phyloP scores from a whole-genome alignment of 2,113 vertebrate species.

The Lagopus leucura region DNA sequence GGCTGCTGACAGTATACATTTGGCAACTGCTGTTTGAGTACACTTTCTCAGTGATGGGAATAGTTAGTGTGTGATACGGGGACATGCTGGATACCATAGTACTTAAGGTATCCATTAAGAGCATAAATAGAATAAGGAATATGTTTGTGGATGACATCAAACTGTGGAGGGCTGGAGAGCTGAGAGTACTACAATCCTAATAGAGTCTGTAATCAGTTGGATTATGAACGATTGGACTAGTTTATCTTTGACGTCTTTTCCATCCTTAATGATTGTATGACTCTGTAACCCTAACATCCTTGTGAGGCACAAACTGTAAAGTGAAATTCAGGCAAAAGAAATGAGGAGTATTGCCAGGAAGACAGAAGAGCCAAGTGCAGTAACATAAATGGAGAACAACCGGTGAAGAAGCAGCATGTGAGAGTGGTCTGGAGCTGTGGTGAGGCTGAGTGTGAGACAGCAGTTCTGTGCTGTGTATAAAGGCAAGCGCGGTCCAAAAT shows the following conservation, averaged over 20 bases:
- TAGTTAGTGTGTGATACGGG: background rate
- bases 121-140: background rate
- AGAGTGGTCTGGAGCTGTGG: background rate
- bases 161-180: background rate
- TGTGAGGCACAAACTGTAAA: background rate
- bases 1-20: background rate
- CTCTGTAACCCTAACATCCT: background rate
- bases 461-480: background rate
- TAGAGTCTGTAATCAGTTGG: background rate
- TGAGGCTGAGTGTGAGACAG: background rate
- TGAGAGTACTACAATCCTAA: background rate
- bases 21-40: background rate
- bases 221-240: too few relatives aligned
- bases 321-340: background rate
- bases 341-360: background rate
- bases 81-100: background rate
- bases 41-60: background rate
- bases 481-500: background rate
- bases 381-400: background rate
- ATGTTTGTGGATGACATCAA: background rate
- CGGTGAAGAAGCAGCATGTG: background rate
- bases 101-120: background rate
- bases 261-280: too few relatives aligned
- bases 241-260: too few relatives aligned
- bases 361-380: background rate